phyloP scores from a whole-genome alignment of 2,888 invertebrate genomes.

The Conops quadrifasciatus region DNA sequence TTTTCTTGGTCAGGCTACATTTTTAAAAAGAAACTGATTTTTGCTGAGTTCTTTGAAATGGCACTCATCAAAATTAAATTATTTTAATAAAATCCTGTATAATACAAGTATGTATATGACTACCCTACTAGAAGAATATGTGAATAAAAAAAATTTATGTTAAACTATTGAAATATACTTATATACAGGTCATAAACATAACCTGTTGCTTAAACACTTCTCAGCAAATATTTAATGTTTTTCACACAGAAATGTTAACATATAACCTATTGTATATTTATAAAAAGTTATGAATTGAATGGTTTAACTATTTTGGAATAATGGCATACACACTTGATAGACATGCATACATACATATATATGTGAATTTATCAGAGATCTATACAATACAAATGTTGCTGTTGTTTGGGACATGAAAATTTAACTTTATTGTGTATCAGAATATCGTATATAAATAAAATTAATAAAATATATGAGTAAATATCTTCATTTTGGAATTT shows the following conservation, averaged over 20 bases:
- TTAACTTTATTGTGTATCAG: too few relatives aligned
- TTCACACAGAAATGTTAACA: neutral
- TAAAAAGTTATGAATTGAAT: constrained; percentile 36
- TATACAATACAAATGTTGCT: constrained; percentile 48
- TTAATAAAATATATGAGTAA: too few relatives aligned
- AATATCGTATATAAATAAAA: too few relatives aligned
- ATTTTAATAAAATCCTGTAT: neutral
- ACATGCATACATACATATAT: constrained; percentile 22
- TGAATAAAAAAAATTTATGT: constrained; percentile 52
- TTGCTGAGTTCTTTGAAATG: neutral
- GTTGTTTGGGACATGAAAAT: constrained; percentile 50
- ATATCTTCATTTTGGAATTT: too few relatives aligned
- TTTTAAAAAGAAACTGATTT: neutral
- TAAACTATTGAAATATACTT: constrained; percentile 34
- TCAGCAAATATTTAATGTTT: constrained; percentile 4
- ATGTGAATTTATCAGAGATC: too few relatives aligned
- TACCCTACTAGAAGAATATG: constrained; percentile 54
- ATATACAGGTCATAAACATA: constrained; percentile 19
- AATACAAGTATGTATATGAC: constrained; percentile 44
- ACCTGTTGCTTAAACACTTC: constrained; percentile 36
- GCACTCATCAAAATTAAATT: neutral
- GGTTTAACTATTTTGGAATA: constrained; percentile 24
- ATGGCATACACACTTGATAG: neutral
- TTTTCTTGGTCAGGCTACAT: too few relatives aligned
- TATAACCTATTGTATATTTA: constrained; percentile 29